These are phyloP conservation scores for Pristiophorus japonicus DNA, from an alignment of 2,113 vertebrate species.

Conservation along the genomic window DNA sequence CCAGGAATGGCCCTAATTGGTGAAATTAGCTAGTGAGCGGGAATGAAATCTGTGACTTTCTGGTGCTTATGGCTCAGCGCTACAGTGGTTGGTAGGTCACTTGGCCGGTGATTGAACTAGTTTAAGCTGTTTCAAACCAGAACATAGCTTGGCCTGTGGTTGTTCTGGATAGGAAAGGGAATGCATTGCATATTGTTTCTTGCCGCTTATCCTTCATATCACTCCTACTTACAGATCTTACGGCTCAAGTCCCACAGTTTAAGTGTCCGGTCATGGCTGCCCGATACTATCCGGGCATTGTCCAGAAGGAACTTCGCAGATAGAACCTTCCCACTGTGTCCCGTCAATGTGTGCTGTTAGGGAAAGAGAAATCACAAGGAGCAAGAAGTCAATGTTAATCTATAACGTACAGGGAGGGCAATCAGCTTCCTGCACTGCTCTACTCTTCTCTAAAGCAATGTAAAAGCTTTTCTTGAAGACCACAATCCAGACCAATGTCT, in stretches of 20 bases:
- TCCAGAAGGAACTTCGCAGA: constrained; percentile 92
- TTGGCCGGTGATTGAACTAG: background rate
- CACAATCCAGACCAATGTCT: background rate
- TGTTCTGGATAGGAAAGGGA: background rate
- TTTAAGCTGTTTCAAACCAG: background rate
- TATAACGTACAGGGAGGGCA: background rate
- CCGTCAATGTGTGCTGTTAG: constrained; percentile 85
- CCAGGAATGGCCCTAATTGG: background rate
- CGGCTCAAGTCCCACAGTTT: constrained; percentile 98
- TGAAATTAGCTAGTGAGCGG: background rate
- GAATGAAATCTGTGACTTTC: background rate
- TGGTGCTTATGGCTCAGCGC: background rate
- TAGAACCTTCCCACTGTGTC: constrained; percentile 93
- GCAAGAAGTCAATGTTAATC: background rate
- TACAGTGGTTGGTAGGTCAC: background rate
- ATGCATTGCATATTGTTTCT: background rate
- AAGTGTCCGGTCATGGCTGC: constrained; percentile 91
- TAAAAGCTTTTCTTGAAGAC: background rate
- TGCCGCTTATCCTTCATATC: too few relatives aligned
- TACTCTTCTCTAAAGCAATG: background rate
- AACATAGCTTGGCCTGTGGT: background rate
- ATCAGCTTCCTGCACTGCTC: background rate
- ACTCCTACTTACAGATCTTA: constrained; percentile 86
- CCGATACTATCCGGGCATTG: constrained; percentile 91
- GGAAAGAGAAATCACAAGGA: constrained; percentile 19